Percentiles rank a stretch among this genome's conserved stretches.
These are phyloP conservation scores for Chrysopa pallens DNA, from an alignment of 1,140 invertebrate genomes.

Conservation along the genomic window DNA sequence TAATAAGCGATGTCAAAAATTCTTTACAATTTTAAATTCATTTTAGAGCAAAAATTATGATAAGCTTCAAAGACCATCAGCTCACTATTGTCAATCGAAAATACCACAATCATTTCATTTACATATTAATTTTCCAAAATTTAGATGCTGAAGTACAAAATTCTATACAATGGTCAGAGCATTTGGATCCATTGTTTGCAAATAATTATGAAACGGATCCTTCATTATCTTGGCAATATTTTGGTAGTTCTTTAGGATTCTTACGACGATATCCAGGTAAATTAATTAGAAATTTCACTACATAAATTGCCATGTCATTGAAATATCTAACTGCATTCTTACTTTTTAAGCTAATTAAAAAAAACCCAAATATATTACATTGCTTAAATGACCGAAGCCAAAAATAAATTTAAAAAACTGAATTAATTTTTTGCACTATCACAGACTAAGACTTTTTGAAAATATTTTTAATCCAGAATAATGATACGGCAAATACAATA, in stretches of 20 bases:
- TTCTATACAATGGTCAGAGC: constrained; percentile 82
- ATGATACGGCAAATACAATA: neutral
- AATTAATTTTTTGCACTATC: too few species aligned
- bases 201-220: constrained; percentile 86
- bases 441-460: too few species aligned
- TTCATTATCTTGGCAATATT: constrained; percentile 90
- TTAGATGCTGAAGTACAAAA: constrained; percentile 61
- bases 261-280: constrained; percentile 82
- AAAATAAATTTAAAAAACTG: too few species aligned
- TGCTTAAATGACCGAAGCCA: too few species aligned
- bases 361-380: too few species aligned
- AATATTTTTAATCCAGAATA: too few species aligned
- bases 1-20: too few species aligned
- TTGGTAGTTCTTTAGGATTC: constrained; percentile 82
- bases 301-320: too few species aligned
- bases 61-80: constrained; percentile 3
- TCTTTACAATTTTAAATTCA: too few species aligned
- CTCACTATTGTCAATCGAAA: neutral
- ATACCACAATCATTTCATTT: neutral
- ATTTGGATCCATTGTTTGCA: constrained; percentile 75
- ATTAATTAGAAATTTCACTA: constrained; percentile 3
- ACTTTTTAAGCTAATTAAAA: neutral
- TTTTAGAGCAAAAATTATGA: too few species aligned
- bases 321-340: neutral
- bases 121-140: constrained; percentile 5